These are phyloP conservation scores for Cheilosia impressa DNA, from an alignment of 2,888 invertebrate genomes.

Conservation along the genomic window DNA sequence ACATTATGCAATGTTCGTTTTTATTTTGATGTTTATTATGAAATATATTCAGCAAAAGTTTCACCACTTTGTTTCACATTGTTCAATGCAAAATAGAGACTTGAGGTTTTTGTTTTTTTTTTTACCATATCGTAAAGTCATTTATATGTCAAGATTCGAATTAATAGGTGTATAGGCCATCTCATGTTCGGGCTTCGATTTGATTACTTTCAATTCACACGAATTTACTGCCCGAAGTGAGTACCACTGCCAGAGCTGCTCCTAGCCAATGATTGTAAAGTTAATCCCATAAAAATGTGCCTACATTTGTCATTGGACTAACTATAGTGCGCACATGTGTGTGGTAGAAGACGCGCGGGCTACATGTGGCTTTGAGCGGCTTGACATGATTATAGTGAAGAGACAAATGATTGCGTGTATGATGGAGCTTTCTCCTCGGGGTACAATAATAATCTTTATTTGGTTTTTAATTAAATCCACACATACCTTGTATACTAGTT, in stretches of 20 bases:
- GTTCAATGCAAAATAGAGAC: conserved; percentile 36
- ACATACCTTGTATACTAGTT: conserved; percentile 21
- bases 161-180: conserved; percentile 9
- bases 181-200: neutral
- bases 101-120: conserved; percentile 19
- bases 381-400: conserved; percentile 11
- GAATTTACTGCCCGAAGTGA: neutral
- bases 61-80: conserved; percentile 31
- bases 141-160: conserved; percentile 52
- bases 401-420: conserved; percentile 45
- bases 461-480: conserved; percentile 42
- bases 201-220: conserved; percentile 46
- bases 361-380: neutral
- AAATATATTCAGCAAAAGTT: conserved; percentile 27
- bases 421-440: conserved; percentile 56
- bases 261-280: conserved; percentile 40
- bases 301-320: conserved; percentile 55
- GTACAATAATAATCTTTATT: conserved; percentile 32
- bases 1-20: conserved; percentile 42
- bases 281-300: conserved; percentile 42
- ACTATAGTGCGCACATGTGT: neutral
- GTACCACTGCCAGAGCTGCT: neutral
- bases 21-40: conserved; percentile 46
- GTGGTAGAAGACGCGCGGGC: neutral
- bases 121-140: conserved; percentile 20